Base-by-base conservation (phyloP, 2,113 vertebrate genomes). In the Bambusicola thoracicus region DNA sequence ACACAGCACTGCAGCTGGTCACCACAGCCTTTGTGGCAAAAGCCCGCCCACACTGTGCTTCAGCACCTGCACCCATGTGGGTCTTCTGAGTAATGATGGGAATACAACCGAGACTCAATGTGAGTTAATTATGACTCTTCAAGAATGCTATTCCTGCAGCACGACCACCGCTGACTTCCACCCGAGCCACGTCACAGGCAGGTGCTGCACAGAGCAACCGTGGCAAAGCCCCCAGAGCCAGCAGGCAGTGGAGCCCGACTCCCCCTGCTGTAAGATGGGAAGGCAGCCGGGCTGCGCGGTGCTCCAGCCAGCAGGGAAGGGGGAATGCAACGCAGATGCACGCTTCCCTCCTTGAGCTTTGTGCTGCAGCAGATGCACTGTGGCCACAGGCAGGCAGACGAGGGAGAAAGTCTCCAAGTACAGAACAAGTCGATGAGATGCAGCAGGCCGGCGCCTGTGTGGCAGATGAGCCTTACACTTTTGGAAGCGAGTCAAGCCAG, bases 381-480 rank as follows among this genome's bases (percentile, higher is more conserved):
- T 58, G 85, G 87, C 87, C 90, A 87, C 81, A 85, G 44, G 82
- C 82, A 85, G 91, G 82, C 65, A 87, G 93, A 91, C 44, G 73
- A 91, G 79, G 38, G 49, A 87, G 76, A 84, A 85, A 61, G 89
- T 55, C 81, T 4, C 80, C 17, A 70, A 94, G 81, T 59, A 89
- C 46, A 51, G 91, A 92, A 94, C 68, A 80, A 93, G 79, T 3
- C 67, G 91, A 94, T 77, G 55, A 85, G 72, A 70, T 79, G 29
- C 41, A 92, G 78, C 93, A 85, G 72, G 65, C 78, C 36, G 0
- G 55, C 38, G 85, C 63, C 85, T 96, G 90, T 70, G 67, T 9
- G 44, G 81, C 85, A 96, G 96, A 94, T 92, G 87, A 96, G 89
- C 55, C 69, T 89, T 63, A 49, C 34, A 61, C 76, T 89, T 87